Conservation (phyloP, 30 jellyfish, hydroid and myxozoan genomes). For the Turritopsis rubra region DNA sequence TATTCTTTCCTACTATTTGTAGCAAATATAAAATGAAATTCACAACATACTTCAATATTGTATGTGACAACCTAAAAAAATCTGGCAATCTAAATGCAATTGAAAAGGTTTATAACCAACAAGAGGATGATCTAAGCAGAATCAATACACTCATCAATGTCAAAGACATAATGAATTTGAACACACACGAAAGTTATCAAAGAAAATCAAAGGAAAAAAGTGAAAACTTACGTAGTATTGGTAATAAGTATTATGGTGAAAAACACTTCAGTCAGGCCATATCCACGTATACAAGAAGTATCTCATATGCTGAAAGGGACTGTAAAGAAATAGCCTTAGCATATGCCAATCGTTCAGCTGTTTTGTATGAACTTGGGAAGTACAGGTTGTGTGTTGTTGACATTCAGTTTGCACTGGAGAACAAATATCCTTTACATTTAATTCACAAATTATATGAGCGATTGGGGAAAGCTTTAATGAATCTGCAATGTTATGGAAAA, state of each 20-base stretch:
- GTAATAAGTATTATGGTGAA: slow-evolving; percentile 2
- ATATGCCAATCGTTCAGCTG: slow-evolving; percentile 88
- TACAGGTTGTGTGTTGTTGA: slow-evolving; percentile 40
- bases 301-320: slow-evolving; percentile 21
- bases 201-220: slow-evolving; percentile 12
- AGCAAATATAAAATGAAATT: too few relatives aligned
- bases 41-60: not conserved
- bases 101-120: not conserved
- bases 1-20: too few relatives aligned
- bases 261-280: not conserved
- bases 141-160: not conserved
- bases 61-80: not conserved
- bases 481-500: slow-evolving; percentile 2
- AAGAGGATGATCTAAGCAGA: not conserved
- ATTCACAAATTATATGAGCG: slow-evolving; percentile 55
- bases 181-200: not conserved
- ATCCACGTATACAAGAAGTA: slow-evolving; percentile 4
- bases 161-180: not conserved
- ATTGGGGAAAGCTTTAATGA: slow-evolving; percentile 38
- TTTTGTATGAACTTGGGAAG: slow-evolving; percentile 37
- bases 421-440: slow-evolving; percentile 48
- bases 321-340: slow-evolving; percentile 40
- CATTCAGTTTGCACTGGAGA: slow-evolving; percentile 42
- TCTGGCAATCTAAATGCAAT: not conserved
- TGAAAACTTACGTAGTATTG: slow-evolving; percentile 12